Evolutionary conservation across 2,797 vertebrate species (phyloP).

Genomic region (Semaprochilodus insignis): DNA sequence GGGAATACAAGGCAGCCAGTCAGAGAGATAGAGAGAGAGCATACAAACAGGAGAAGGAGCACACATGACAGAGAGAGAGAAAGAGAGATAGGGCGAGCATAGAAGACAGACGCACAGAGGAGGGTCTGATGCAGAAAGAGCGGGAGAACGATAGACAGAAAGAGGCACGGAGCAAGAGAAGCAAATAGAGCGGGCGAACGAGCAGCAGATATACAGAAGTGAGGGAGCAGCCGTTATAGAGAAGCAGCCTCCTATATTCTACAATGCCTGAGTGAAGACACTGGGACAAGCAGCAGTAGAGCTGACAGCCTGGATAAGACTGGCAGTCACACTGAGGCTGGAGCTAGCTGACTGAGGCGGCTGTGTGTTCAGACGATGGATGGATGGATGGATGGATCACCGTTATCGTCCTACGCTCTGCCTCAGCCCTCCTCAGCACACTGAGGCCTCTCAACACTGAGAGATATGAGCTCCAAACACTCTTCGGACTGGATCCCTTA

Average conservation of each 20-base stretch:
- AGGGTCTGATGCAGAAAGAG: conserved; percentile 27
- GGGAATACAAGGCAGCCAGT: not conserved
- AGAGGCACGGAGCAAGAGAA: conserved; percentile 31
- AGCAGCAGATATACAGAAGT: conserved; percentile 26
- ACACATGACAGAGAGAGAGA: conserved; percentile 40
- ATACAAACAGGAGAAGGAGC: conserved; percentile 39
- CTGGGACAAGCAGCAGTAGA: conserved; percentile 21
- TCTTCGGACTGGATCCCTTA: conserved; percentile 98
- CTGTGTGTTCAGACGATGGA: conserved; percentile 74
- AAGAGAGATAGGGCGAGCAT: conserved; percentile 6
- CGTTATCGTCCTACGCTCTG: conserved; percentile 66
- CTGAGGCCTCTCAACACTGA: conserved; percentile 63
- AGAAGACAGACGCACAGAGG: conserved; percentile 24
- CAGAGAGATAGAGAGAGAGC: not conserved
- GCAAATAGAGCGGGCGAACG: conserved; percentile 25
- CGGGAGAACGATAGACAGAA: conserved; percentile 1
- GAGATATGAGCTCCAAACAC: conserved; percentile 95
- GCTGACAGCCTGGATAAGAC: not conserved
- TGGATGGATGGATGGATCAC: conserved; percentile 73
- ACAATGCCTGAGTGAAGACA: conserved; percentile 27
- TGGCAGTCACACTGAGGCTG: conserved; percentile 45
- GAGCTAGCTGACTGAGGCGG: conserved; percentile 59
- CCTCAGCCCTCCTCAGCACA: conserved; percentile 63
- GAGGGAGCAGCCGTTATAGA: conserved; percentile 13
- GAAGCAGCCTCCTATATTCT: conserved; percentile 17